A percentile compares a stretch with the other conserved stretches of the same genome.
These are phyloP conservation scores for Neoseiulus cucumeris DNA, from an alignment of 1,140 invertebrate genomes.

Conservation along the genomic window DNA sequence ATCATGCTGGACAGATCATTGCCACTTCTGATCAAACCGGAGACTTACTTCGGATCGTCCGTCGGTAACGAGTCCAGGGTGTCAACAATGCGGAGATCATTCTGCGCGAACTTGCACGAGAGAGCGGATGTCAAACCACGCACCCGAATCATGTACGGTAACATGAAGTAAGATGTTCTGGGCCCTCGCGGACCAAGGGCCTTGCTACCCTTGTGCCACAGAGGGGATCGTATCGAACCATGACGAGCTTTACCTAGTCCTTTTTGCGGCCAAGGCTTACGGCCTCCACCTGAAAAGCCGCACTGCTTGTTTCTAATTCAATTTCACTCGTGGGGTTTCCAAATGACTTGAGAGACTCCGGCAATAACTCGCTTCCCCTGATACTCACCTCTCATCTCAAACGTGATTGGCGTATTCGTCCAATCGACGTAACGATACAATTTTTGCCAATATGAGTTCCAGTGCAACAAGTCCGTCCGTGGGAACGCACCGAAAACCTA, in stretches of 20 bases:
- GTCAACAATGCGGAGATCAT: slow-evolving; percentile 79
- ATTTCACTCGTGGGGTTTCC: neutral
- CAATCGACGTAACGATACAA: slow-evolving; percentile 52
- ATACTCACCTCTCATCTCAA: slow-evolving; percentile 45
- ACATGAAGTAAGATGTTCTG: slow-evolving; percentile 74
- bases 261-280: slow-evolving; percentile 92
- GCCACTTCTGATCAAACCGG: slow-evolving; percentile 20
- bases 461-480: slow-evolving; percentile 64
- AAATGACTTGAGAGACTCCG: too few species aligned
- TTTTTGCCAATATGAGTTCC: slow-evolving; percentile 72
- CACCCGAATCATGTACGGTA: slow-evolving; percentile 50
- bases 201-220: slow-evolving; percentile 41
- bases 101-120: slow-evolving; percentile 74
- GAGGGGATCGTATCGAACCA: slow-evolving; percentile 67
- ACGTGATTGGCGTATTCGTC: slow-evolving; percentile 42
- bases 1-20: neutral
- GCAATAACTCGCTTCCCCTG: neutral
- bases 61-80: slow-evolving; percentile 56
- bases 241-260: slow-evolving; percentile 66
- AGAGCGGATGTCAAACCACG: slow-evolving; percentile 57
- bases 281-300: slow-evolving; percentile 39
- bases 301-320: neutral
- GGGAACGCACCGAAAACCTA: slow-evolving; percentile 13
- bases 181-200: slow-evolving; percentile 39
- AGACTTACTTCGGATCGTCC: slow-evolving; percentile 41